phyloP scores from a whole-genome alignment of 2,113 vertebrate genomes.

The rabbit (Oryctolagus cuniculus) region mOryCun1.1 NC_091432.1:155667501-155668000 shows the following conservation, averaged over 20 bases:
- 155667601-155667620: conserved; percentile 23
- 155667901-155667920: conserved; percentile 17
- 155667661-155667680: not conserved
- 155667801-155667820: not conserved
- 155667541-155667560: conserved; percentile 50
- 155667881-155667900: not conserved
- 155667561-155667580: not conserved
- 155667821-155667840: not conserved
- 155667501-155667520: not conserved
- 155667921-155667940: not conserved
- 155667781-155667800: not conserved
- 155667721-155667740: not conserved
- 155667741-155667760: not conserved
- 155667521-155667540: conserved; percentile 53
- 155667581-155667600: not conserved
- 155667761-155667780: not conserved
- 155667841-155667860: not conserved
- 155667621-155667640: not conserved
- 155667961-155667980: conserved; percentile 19
- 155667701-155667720: not conserved
- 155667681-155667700: not conserved
- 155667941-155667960: not conserved
- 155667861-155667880: not conserved
- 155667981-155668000: not conserved
- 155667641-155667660: not conserved